Evolutionary conservation across 2,797 vertebrate species (phyloP).

Genomic region (Lacerta agilis): DNA sequence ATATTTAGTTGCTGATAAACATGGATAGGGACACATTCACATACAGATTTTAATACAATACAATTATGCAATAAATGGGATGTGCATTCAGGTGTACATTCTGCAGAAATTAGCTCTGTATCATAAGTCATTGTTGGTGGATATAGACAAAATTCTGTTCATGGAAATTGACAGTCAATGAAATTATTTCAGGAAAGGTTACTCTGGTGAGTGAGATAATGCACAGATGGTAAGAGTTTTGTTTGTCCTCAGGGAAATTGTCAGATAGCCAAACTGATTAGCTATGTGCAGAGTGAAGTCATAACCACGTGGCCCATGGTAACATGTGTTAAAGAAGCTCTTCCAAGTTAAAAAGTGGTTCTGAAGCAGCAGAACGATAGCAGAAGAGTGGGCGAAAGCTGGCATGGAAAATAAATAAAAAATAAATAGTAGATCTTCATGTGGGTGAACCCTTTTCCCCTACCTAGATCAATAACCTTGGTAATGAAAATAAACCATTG

Average conservation of each 20-base stretch:
- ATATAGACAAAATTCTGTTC: background rate
- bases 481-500: background rate
- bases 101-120: background rate
- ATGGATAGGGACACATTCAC: background rate
- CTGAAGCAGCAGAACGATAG: background rate
- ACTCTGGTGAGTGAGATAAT: background rate
- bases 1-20: background rate
- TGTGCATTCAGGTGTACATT: background rate
- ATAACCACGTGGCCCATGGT: background rate
- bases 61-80: background rate
- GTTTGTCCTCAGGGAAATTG: background rate
- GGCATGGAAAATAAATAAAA: background rate
- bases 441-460: too few species aligned
- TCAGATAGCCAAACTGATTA: background rate
- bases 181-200: background rate
- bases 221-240: background rate
- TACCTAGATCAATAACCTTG: background rate
- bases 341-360: background rate
- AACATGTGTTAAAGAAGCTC: background rate
- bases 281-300: background rate
- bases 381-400: background rate
- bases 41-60: background rate
- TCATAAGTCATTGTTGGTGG: background rate
- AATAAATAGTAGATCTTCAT: background rate
- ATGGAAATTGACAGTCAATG: background rate